A percentile compares a stretch with the other conserved stretches of the same genome.
Conservation (phyloP, 2,113 vertebrate species). For the Vidua macroura region DNA sequence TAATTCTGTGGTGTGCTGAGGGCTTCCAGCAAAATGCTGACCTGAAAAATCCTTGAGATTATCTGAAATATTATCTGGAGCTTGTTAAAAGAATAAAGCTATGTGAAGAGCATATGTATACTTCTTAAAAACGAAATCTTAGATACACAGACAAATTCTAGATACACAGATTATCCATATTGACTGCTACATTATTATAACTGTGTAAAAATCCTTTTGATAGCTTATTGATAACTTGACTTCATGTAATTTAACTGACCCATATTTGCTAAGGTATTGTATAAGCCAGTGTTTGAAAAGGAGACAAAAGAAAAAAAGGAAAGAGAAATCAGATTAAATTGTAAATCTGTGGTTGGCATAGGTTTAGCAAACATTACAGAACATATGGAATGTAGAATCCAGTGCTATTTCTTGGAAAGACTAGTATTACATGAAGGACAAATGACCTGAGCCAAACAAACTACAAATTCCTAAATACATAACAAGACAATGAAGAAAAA, state of each 20-base stretch:
- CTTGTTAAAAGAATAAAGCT: background rate
- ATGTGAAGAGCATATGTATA: background rate
- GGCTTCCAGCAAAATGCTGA: background rate
- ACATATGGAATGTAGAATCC: background rate
- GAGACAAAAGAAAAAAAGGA: background rate
- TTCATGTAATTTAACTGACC: conserved; percentile 31
- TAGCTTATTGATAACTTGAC: conserved; percentile 14
- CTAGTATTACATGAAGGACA: background rate
- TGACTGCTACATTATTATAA: background rate
- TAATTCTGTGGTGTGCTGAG: background rate
- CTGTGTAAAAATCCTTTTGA: conserved; percentile 7
- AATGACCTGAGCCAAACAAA: background rate
- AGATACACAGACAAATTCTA: background rate
- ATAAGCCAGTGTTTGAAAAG: background rate
- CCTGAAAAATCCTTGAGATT: background rate
- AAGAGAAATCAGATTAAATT: conserved; percentile 37
- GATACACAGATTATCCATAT: background rate
- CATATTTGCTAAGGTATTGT: conserved; percentile 13
- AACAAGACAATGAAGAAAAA: background rate
- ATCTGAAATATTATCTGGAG: background rate
- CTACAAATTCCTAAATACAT: background rate
- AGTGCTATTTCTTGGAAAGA: conserved; percentile 2
- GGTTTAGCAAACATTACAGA: background rate
- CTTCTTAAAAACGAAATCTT: background rate
- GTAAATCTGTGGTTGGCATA: conserved; percentile 9